A percentile compares a stretch with the other conserved stretches of the same genome.
phyloP scores from a whole-genome alignment of 2,888 invertebrate genomes.

The Papilio protenor region DNA sequence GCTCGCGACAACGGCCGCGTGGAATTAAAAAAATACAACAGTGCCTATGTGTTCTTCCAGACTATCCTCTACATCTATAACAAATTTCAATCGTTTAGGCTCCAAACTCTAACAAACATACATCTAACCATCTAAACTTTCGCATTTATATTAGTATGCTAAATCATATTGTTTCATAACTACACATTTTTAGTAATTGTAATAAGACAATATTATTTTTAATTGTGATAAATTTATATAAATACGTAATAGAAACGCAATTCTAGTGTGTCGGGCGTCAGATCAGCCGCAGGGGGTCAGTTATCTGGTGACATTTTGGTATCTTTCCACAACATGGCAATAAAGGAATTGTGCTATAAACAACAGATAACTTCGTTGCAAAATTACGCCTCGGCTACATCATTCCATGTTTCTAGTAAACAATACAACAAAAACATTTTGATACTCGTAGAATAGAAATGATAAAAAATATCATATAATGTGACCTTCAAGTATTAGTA shows the following conservation, averaged over 20 bases:
- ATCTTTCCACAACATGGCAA: constrained; percentile 74
- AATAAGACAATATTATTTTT: constrained; percentile 49
- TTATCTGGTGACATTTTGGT: constrained; percentile 70
- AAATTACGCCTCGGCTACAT: constrained; percentile 52
- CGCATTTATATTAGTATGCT: neutral
- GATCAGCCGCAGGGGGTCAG: constrained; percentile 73
- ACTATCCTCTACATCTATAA: too few relatives aligned
- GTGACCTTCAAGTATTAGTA: too few relatives aligned
- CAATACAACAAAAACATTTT: neutral
- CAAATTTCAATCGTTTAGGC: too few relatives aligned
- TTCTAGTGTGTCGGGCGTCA: constrained; percentile 64
- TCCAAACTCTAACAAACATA: too few relatives aligned
- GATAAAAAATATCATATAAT: too few relatives aligned
- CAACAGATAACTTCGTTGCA: constrained; percentile 63
- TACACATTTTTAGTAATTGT: constrained; percentile 45
- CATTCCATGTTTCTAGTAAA: constrained; percentile 41
- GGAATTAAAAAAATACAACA: too few relatives aligned
- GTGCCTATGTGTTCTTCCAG: too few relatives aligned
- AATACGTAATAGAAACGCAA: constrained; percentile 58
- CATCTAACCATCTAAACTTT: too few relatives aligned
- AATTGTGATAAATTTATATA: constrained; percentile 52
- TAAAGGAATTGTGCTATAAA: constrained; percentile 53
- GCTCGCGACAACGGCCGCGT: too few relatives aligned
- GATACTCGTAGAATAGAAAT: too few relatives aligned
- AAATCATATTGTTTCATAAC: neutral